Base-by-base conservation (phyloP, 2,888 invertebrate species). In the Cepaea hortensis region DNA sequence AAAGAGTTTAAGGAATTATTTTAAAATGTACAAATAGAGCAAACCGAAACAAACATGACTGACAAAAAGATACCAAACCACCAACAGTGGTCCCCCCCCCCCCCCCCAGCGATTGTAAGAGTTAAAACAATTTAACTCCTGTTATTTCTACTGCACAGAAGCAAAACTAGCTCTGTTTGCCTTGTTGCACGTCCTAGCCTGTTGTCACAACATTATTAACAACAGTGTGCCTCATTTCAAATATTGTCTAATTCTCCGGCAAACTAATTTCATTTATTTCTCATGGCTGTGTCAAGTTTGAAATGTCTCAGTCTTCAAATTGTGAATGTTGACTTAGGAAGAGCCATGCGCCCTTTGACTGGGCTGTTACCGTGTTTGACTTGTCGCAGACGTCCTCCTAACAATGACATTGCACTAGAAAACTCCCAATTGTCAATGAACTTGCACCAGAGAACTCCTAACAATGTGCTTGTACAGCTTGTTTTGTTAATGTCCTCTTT, bases 371-470 rank as follows among this genome's bases (percentile, higher is more conserved):
- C 75, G 18, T 75, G 75, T 75, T 75, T 75, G 48, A 75, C 75
- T 75, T 75, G 48, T 3, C 48, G 20, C 13, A 48, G 20, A 75
- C 13, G 11, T 48, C 13, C 15, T 20, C 3, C 11, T 13, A 48
- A 75, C 75, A 75, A 75, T 75, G 48, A 48, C 11, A 48, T 48
- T 75, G 75, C 75, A 75, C 75, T 15, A 75, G 75, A 48, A 15
- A 75, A 75, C 75, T 77, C 76, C 50, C 77, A 77, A 7, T 18
- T 77, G 55, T 20, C 50, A 55, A 77, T 55, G 77, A 55, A 55
- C 77, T 20, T 77, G 55, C 15, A 55, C n/a, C 55, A 55, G 50
- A 55, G n/a, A 77, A 77, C 50, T 55, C n/a, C 20, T 50, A 75
- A 75, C 75, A 75, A 75, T 75, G 46, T 13, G 20, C 48, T 75